Evolutionary conservation across 2,797 vertebrate species (phyloP).

Genomic region (Buphagus erythrorhynchus): DNA sequence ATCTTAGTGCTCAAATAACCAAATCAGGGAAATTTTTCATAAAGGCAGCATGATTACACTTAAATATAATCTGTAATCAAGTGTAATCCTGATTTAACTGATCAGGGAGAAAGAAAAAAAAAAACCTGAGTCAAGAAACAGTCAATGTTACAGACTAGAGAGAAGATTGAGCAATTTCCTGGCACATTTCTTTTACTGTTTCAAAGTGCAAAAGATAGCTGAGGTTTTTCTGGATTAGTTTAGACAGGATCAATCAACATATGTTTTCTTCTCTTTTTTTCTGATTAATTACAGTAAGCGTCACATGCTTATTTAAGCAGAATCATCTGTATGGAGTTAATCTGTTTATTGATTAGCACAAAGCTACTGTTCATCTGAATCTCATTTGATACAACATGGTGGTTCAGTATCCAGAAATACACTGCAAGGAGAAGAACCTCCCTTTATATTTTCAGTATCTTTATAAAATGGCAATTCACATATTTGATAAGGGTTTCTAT

Average conservation of each 20-base stretch:
- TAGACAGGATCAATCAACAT: neutral
- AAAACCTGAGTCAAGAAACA: neutral
- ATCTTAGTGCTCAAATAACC: neutral
- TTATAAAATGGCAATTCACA: neutral
- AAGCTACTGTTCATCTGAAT: neutral
- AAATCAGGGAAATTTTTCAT: neutral
- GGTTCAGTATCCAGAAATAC: neutral
- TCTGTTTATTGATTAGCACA: neutral
- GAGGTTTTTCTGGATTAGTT: neutral
- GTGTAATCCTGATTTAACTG: neutral
- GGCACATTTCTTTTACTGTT: neutral
- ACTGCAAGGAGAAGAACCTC: neutral
- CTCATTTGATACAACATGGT: neutral
- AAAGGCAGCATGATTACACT: neutral
- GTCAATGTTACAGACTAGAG: neutral
- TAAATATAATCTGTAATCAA: neutral
- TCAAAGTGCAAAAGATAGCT: neutral
- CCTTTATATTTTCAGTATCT: neutral
- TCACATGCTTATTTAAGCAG: neutral
- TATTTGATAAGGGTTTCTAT: neutral
- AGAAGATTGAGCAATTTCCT: neutral
- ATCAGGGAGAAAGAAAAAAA: neutral
- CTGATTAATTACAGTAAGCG: neutral
- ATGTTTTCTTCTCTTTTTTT: neutral
- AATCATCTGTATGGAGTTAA: neutral